Evolutionary conservation across 1,140 invertebrate species (phyloP), one percentile per base, ranked within the genome.

Genomic region (Glossosoma conforme): DNA sequence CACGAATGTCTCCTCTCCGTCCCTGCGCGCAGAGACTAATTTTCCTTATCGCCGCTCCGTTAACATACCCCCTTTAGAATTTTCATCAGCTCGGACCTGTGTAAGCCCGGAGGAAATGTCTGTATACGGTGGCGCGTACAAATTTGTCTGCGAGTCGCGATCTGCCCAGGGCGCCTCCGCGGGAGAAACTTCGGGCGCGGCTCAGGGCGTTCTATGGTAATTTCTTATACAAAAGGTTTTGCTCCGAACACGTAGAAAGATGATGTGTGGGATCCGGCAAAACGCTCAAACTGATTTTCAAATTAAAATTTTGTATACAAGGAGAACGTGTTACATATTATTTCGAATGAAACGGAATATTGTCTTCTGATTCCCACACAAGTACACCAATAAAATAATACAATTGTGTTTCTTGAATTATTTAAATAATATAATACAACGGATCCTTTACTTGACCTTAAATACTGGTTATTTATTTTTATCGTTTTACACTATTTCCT

Each of bases 161-260:
- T 35, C 28, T 18, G 24, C 18, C 10, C 15, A 13, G 14, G 35
- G 25, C n/a, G 30, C 17, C 14, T 13, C 9, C 19, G 25, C 13
- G 21, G 40, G 45, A 18, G 33, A 56, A 52, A 56, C 44, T 56
- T 56, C 35, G 22, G 8, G 30, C 36, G 13, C 28, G 14, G 17
- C 13, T 15, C 15, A 42, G 47, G 38, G 21, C 25, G 55, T 33
- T 50, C 44, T 46, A 48, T 53, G 55, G 47, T 58, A 58, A 53
- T 58, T 58, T 58, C 55, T 58, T 58, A 58, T 41, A 58, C 55
- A 58, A 58, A 58, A 58, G 55, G 50, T 44, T 49, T 32, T 20
- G 18, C 22, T 21, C 20, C 32, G 40, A 47, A 48, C 44, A 52
- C 54, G 48, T 48, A 48, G 20, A 40, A 52, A 58, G 55, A 58